Conservation (phyloP, 2,113 vertebrate genomes). For the Pelobates fuscus region DNA sequence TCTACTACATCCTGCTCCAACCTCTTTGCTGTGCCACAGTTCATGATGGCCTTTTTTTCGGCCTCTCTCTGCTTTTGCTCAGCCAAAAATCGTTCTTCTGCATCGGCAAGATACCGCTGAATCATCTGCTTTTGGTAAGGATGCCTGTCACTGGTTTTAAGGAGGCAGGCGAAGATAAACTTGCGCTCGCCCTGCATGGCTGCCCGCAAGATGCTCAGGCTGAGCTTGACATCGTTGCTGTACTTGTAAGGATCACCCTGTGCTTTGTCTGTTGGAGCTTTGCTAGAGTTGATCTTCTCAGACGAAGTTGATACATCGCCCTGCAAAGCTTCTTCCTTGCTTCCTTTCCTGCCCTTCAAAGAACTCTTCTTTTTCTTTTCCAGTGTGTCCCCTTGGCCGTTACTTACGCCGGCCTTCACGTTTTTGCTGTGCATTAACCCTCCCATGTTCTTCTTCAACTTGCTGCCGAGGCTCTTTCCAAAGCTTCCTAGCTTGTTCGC, state of each 20-base stretch:
- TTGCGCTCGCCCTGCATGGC: slow-evolving; percentile 94
- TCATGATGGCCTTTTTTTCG: slow-evolving; percentile 69
- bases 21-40: slow-evolving; percentile 51
- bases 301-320: slow-evolving; percentile 43
- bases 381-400: slow-evolving; percentile 68
- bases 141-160: slow-evolving; percentile 88
- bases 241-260: slow-evolving; percentile 77
- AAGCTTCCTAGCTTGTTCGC: slow-evolving; percentile 97
- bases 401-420: slow-evolving; percentile 58
- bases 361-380: slow-evolving; percentile 91
- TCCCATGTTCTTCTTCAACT: slow-evolving; percentile 92
- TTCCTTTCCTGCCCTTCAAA: slow-evolving; percentile 77
- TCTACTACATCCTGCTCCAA: slow-evolving; percentile 54
- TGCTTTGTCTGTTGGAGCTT: slow-evolving; percentile 58
- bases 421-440: slow-evolving; percentile 88
- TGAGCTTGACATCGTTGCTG: slow-evolving; percentile 85
- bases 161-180: slow-evolving; percentile 83
- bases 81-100: slow-evolving; percentile 81
- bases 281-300: slow-evolving; percentile 60
- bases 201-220: slow-evolving; percentile 81
- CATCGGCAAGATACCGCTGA: slow-evolving; percentile 86
- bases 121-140: slow-evolving; percentile 98
- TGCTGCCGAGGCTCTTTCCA: slow-evolving; percentile 92
- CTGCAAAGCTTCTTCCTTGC: slow-evolving; percentile 77
- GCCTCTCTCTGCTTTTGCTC: slow-evolving; percentile 83